Evolutionary conservation across 1,140 invertebrate species (phyloP).

Genomic region (Drosophila ercepeae): DNA sequence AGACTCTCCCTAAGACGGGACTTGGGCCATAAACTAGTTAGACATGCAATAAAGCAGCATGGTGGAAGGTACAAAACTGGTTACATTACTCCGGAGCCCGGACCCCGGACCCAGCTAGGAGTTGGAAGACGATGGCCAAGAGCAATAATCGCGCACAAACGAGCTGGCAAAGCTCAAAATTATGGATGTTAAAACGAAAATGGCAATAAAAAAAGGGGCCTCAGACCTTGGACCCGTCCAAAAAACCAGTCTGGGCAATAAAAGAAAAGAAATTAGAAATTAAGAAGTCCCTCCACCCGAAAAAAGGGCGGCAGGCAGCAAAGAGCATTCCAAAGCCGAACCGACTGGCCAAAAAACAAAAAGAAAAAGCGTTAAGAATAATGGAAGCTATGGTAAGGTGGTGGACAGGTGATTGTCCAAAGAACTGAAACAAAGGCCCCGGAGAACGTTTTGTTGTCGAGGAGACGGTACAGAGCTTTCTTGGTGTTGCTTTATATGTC

Average conservation of each 20-base stretch:
- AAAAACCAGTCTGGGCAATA: slow-evolving; percentile 36
- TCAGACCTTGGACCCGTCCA: not conserved
- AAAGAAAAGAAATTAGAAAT: slow-evolving; percentile 70
- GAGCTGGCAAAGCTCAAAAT: slow-evolving; percentile 52
- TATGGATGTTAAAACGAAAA: slow-evolving; percentile 71
- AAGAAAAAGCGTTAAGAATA: slow-evolving; percentile 33
- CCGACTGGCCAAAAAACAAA: slow-evolving; percentile 22
- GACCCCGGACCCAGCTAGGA: slow-evolving; percentile 33
- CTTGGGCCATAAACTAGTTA: slow-evolving; percentile 68
- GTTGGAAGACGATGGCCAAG: slow-evolving; percentile 35
- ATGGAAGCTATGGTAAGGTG: slow-evolving; percentile 15
- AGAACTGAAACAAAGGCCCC: slow-evolving; percentile 33
- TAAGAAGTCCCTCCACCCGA: slow-evolving; percentile 13
- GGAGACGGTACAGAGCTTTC: slow-evolving; percentile 8
- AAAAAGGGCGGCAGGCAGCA: slow-evolving; percentile 52
- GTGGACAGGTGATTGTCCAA: slow-evolving; percentile 29
- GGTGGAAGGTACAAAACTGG: slow-evolving; percentile 73
- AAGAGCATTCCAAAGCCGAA: slow-evolving; percentile 37
- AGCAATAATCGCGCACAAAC: slow-evolving; percentile 54
- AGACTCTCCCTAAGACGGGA: slow-evolving; percentile 31
- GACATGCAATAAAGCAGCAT: slow-evolving; percentile 64
- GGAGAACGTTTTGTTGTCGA: slow-evolving; percentile 43
- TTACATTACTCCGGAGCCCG: slow-evolving; percentile 52
- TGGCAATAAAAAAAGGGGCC: slow-evolving; percentile 52
- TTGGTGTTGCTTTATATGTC: slow-evolving; percentile 58